Evolutionary conservation across 1,140 invertebrate species (phyloP).

Genomic region (Heliothis subflexa): DNA sequence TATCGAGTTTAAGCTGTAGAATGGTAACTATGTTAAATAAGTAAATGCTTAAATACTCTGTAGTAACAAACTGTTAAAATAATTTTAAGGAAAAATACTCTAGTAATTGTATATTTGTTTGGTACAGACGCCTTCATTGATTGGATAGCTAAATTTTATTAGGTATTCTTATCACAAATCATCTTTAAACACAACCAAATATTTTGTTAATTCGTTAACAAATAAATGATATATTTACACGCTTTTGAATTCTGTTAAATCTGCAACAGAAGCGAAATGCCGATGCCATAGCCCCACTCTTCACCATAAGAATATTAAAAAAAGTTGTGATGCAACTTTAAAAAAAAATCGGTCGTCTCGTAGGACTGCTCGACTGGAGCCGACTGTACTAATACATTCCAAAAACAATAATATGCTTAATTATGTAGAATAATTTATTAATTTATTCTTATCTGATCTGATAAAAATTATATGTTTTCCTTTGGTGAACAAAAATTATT

Average conservation of each 20-base stretch:
- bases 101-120: constrained; percentile 17
- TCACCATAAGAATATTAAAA: no score
- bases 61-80: constrained; percentile 14
- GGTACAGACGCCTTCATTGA: neutral
- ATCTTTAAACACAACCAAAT: no score
- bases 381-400: constrained; percentile 1
- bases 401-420: constrained; percentile 9
- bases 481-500: neutral
- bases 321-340: no score
- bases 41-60: constrained; percentile 6
- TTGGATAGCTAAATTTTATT: no score
- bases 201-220: no score
- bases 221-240: no score
- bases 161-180: no score
- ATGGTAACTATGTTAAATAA: constrained; percentile 24
- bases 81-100: constrained; percentile 23
- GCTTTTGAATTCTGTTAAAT: no score
- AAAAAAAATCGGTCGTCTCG: no score
- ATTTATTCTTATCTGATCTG: constrained; percentile 5
- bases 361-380: no score
- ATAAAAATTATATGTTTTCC: neutral
- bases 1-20: constrained; percentile 13
- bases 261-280: no score
- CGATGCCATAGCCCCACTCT: no score
- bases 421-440: neutral